Percentiles rank a stretch among this genome's conserved stretches.
phyloP scores from a whole-genome alignment of 2,888 invertebrate genomes.

The Trypoxylon attenuatum region DNA sequence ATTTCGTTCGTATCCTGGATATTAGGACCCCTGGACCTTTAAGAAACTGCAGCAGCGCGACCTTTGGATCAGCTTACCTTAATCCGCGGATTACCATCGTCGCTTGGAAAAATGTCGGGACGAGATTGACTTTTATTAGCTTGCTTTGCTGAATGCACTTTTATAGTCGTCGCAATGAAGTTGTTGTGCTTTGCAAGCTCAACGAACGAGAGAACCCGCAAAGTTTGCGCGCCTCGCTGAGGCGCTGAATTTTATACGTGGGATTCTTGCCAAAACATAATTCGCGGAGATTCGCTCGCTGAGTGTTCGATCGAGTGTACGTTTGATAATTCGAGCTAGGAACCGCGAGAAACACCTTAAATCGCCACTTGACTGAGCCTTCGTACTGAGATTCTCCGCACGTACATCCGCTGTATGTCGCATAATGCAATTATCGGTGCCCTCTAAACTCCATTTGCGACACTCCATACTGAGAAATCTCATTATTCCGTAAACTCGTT shows the following conservation, averaged over 20 bases:
- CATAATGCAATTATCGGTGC: constrained; percentile 4
- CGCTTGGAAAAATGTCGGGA: not conserved
- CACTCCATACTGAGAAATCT: constrained; percentile 8
- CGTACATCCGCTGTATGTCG: constrained; percentile 6
- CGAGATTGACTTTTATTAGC: not conserved
- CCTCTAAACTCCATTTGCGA: not conserved
- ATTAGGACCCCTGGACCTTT: too few relatives aligned
- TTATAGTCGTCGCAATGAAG: not conserved
- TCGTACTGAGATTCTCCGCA: not conserved
- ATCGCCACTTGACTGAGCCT: too few relatives aligned
- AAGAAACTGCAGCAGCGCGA: not conserved
- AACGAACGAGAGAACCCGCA: too few relatives aligned
- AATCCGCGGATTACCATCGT: not conserved
- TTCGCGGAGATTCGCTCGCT: too few relatives aligned
- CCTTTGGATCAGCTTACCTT: not conserved
- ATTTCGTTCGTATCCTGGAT: too few relatives aligned
- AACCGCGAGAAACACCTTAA: too few relatives aligned
- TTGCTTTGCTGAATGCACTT: not conserved
- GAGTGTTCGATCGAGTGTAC: too few relatives aligned
- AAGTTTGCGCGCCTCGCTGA: too few relatives aligned
- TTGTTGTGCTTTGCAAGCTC: not conserved
- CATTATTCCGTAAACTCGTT: constrained; percentile 15
- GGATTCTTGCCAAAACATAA: too few relatives aligned
- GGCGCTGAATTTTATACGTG: too few relatives aligned
- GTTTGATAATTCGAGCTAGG: too few relatives aligned